Base-by-base conservation (phyloP, 1,140 invertebrate species). In the Apis cerana region DNA sequence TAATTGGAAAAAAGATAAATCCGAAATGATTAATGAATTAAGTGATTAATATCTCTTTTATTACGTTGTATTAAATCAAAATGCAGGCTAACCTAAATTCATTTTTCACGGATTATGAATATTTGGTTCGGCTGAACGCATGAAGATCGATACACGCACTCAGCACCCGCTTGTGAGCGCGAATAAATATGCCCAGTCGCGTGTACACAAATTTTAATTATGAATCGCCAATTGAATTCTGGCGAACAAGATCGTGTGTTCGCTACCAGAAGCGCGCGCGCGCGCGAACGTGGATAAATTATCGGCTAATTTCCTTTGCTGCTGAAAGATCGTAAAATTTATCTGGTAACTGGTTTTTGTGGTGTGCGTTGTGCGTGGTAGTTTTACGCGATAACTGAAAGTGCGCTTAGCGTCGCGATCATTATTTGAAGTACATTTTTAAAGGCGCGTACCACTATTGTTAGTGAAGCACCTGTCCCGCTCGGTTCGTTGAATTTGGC, bases 381-480 rank as follows among this genome's bases (percentile, higher is more conserved):
- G 61, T 21, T 75, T 67, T 62, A 80, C 70, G 61, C 61, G 33
- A 74, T 80, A 75, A 80, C 79, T 75, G 52, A 23, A 80, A 80
- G 61, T 65, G 71, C 62, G 79, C 71, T 80, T 75, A 75, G 48
- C 79, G 79, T 65, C 71, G 71, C 79, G 79, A 80, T 80, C 79
- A 65, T 75, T 82, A 82, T 82, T 76, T 76, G 64, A 61, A 75
- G 52, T 74, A 50, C 58, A 61, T 76, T 76, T 70, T 71, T 64
- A 71, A 65, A 67, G 61, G 54, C 33, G 50, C 33, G 71, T 48
- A 54, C 67, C 48, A 61, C 56, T 59, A 86, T 87, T 86, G 85
- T 84, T 82, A 75, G 59, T 19, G 67, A 64, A 64, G 54, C 86
- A 87, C 86, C 85, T 87, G 86, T 87, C 75, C 81, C 54, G 56